These are phyloP conservation scores for Tuberolachnus salignus DNA, from an alignment of 2,888 invertebrate species.

Conservation along the genomic window DNA sequence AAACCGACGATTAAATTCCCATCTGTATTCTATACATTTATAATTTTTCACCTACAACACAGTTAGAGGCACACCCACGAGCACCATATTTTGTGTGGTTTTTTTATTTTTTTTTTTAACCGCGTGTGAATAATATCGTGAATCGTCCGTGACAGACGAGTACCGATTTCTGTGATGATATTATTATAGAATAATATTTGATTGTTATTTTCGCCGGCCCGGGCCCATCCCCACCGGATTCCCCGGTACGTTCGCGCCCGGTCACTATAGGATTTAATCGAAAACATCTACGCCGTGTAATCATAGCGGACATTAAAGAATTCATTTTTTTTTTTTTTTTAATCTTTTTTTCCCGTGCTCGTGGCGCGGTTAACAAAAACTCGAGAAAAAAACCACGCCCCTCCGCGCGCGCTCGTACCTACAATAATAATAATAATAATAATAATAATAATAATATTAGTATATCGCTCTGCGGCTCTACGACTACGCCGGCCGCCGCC, in stretches of 20 bases:
- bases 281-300: constrained; percentile 38
- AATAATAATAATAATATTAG: no score
- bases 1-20: no score
- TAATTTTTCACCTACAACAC: no score
- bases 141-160: no score
- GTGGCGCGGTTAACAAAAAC: constrained; percentile 4
- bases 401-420: not conserved
- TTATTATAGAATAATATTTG: not conserved
- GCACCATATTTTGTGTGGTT: no score
- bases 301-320: constrained; percentile 25
- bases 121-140: not conserved
- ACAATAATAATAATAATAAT: no score
- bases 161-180: constrained; percentile 15
- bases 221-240: not conserved
- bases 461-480: not conserved
- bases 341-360: constrained; percentile 14
- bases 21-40: no score
- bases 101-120: no score
- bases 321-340: no score
- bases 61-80: no score
- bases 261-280: constrained; percentile 30
- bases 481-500: not conserved
- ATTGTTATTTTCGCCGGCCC: constrained; percentile 26
- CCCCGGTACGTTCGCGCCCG: not conserved
- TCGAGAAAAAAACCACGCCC: constrained; percentile 44